Evolutionary conservation across 1,140 invertebrate genomes (phyloP), one percentile per base, ranked within the genome.

Genomic region (Octopus sinensis): DNA sequence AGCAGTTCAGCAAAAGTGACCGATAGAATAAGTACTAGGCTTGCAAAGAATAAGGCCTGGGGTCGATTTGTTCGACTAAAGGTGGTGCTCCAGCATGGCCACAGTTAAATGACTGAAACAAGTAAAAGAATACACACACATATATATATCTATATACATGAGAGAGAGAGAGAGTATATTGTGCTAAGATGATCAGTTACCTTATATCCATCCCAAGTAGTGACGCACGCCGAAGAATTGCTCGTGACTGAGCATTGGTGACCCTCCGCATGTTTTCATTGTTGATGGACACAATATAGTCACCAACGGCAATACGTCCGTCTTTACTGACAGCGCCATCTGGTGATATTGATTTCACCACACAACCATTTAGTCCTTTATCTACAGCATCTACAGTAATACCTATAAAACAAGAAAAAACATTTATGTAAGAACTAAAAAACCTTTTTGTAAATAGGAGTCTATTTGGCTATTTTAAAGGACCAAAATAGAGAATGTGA

Each of bases 311-410:
- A 53, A 95, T 89, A 23, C 93, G 89, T 5, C 93, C 93, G 89
- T 95, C 94, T 83, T 90, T 90, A 13, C 87, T 90, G 23, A 94
- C 88, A 17, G 93, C 92, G 76, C 94, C 93, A 80, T 89, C 90
- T 75, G 88, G 86, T 30, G 90, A 88, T 12, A 94, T 88, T 54
- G 91, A 91, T 76, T 92, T 93, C 12, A 95, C 92, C 10, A 93
- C 85, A 84, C 94, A 93, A 6, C 94, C 94, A 89, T 94, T 94
- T 7, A 93, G 87, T 17, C 93, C 93, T 83, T 93, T 92, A 80
- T 93, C 93, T 10, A 92, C 91, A 53, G 90, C 86, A 79, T 93
- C 93, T 6, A 94, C 90, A 13, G 88, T 91, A 12, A 94, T 80
- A 81, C 93, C 93, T 93, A 83, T 3, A 89, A 85, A 30, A 86